A percentile compares a stretch with the other conserved stretches of the same genome.
Evolutionary conservation across 2,888 invertebrate species (phyloP).

Genomic region (Plebejus melissa): DNA sequence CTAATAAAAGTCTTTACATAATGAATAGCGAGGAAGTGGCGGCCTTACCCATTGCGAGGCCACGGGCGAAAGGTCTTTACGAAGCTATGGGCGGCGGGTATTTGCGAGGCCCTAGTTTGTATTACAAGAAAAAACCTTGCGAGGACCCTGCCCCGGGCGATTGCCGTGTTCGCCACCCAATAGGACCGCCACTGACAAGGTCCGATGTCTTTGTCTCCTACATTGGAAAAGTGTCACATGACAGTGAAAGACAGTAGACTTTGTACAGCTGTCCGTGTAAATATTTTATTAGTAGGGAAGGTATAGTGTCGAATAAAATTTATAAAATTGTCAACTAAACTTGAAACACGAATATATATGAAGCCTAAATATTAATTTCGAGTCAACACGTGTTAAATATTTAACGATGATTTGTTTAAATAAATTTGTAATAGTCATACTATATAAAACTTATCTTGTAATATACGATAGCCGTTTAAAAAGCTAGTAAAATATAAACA

Average conservation of each 20-base stretch:
- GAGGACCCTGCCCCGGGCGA: too few species aligned
- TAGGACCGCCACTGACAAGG: neutral
- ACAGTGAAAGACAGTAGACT: neutral
- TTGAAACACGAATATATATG: constrained; percentile 25
- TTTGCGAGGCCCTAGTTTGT: too few species aligned
- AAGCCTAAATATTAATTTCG: constrained; percentile 29
- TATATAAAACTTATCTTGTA: constrained; percentile 25
- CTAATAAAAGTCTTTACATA: neutral
- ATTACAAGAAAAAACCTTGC: too few species aligned
- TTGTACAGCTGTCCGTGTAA: neutral
- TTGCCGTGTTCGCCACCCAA: too few species aligned
- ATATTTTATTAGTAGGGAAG: neutral
- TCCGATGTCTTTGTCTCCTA: neutral
- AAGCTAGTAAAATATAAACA: constrained; percentile 16
- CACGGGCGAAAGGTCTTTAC: too few species aligned
- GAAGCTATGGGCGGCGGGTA: too few species aligned
- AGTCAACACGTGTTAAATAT: constrained; percentile 31
- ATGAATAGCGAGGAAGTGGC: neutral
- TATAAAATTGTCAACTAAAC: constrained; percentile 9
- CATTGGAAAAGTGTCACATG: neutral
- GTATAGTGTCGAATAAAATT: constrained; percentile 14
- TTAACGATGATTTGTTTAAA: constrained; percentile 19
- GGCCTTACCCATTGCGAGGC: too few species aligned
- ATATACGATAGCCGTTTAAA: constrained; percentile 22
- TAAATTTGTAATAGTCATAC: constrained; percentile 23